Conservation (phyloP, 2,113 vertebrate genomes). For the Pelmatolapia mariae region DNA sequence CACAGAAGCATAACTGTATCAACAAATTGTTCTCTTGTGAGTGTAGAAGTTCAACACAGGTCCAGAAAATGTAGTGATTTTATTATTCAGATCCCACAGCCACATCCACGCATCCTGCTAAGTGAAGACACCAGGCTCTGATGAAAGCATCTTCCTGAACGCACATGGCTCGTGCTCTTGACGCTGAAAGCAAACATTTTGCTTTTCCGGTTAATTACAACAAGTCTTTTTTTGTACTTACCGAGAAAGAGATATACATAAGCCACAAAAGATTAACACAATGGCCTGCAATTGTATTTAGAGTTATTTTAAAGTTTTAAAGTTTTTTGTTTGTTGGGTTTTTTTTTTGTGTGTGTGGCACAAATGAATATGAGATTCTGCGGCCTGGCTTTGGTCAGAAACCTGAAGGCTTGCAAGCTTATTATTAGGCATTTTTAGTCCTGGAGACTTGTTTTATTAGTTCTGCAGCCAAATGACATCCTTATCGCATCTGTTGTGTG, state of each 20-base stretch:
- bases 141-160: not conserved
- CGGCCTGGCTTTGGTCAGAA: conserved; percentile 54
- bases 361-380: conserved; percentile 16
- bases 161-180: not conserved
- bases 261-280: conserved; percentile 22
- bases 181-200: not conserved
- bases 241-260: not conserved
- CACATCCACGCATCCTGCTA: not conserved
- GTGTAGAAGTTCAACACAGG: not conserved
- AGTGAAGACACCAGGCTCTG: not conserved
- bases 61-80: not conserved
- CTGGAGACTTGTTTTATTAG: conserved; percentile 53
- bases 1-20: not conserved
- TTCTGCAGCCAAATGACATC: conserved; percentile 57
- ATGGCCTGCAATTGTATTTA: not conserved
- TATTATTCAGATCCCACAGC: not conserved
- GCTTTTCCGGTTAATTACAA: not conserved
- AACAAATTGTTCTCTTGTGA: not conserved
- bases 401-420: conserved; percentile 27
- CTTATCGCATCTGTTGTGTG: conserved; percentile 69
- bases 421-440: conserved; percentile 54
- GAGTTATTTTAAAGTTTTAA: conserved; percentile 7
- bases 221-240: not conserved
- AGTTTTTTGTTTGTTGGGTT: not conserved
- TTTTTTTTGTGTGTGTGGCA: not conserved